These are phyloP conservation scores for Irena cyanogastra DNA, from an alignment of 2,113 vertebrate species.

Conservation along the genomic window DNA sequence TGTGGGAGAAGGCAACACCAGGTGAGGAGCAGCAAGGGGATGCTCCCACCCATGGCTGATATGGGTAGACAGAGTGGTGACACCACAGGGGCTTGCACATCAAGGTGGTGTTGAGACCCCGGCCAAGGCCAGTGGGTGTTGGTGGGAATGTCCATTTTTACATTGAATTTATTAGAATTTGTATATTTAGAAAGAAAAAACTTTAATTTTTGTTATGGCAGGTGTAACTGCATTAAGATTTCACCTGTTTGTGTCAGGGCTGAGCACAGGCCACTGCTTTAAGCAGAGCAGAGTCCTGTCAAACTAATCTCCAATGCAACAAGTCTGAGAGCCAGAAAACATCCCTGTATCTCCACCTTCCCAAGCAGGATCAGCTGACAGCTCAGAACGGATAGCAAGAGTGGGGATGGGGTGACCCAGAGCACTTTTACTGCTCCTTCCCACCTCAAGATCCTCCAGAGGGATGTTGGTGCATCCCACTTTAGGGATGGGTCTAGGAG, in stretches of 20 bases:
- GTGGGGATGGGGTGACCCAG: not conserved
- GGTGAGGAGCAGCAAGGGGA: not conserved
- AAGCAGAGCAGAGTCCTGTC: not conserved
- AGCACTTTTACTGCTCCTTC: not conserved
- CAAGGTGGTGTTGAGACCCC: not conserved
- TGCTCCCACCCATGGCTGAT: fast-evolving
- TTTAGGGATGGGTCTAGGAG: not conserved
- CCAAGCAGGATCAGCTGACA: not conserved
- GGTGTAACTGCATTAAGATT: not conserved
- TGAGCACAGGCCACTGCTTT: not conserved
- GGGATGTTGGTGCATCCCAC: not conserved
- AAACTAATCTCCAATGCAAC: not conserved
- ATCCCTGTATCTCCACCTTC: not conserved
- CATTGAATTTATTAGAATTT: not conserved
- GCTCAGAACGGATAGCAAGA: not conserved
- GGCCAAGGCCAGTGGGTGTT: fast-evolving
- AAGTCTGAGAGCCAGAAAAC: not conserved
- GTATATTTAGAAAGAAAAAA: fast-evolving
- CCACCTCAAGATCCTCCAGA: not conserved
- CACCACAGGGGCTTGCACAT: not conserved
- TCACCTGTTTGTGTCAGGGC: not conserved
- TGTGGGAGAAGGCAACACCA: not conserved
- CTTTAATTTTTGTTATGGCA: not conserved
- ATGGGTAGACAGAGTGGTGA: not conserved
- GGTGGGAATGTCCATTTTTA: not conserved